These are phyloP conservation scores for Spatula versicolor DNA, from an alignment of 2,797 vertebrate species.

Conservation along the genomic window DNA sequence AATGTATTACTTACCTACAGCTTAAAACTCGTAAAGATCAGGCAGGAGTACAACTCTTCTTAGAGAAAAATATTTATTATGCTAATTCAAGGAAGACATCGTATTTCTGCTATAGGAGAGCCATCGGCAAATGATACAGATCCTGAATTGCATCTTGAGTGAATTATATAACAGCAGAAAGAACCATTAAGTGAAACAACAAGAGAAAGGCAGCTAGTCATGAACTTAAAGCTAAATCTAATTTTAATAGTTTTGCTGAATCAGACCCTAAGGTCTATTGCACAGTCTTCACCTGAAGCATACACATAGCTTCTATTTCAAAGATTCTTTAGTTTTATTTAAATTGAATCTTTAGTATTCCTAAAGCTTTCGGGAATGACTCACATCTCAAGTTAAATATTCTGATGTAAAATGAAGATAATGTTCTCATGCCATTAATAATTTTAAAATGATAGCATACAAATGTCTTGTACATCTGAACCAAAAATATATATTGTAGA, in stretches of 20 bases:
- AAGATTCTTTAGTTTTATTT: not conserved
- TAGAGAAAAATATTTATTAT: not conserved
- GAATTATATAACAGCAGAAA: not conserved
- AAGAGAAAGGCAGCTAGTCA: not conserved
- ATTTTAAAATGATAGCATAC: not conserved
- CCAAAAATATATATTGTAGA: not conserved
- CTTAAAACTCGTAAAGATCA: not conserved
- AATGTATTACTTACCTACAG: not conserved
- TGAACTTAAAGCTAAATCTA: not conserved
- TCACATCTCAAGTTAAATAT: not conserved
- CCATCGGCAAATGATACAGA: not conserved
- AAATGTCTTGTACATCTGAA: not conserved
- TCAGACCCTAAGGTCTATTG: not conserved
- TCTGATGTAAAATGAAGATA: not conserved
- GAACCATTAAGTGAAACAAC: not conserved
- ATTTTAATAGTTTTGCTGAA: slow-evolving; percentile 46
- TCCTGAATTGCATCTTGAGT: not conserved
- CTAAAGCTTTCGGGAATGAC: not conserved
- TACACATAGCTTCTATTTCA: not conserved
- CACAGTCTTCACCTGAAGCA: slow-evolving; percentile 2
- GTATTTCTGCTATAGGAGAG: not conserved
- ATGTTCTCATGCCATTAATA: not conserved
- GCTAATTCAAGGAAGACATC: not conserved
- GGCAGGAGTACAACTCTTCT: not conserved
- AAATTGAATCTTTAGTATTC: slow-evolving; percentile 18